Conservation (phyloP, 2,888 invertebrate species). For the Zootermopsis nevadensis region DNA sequence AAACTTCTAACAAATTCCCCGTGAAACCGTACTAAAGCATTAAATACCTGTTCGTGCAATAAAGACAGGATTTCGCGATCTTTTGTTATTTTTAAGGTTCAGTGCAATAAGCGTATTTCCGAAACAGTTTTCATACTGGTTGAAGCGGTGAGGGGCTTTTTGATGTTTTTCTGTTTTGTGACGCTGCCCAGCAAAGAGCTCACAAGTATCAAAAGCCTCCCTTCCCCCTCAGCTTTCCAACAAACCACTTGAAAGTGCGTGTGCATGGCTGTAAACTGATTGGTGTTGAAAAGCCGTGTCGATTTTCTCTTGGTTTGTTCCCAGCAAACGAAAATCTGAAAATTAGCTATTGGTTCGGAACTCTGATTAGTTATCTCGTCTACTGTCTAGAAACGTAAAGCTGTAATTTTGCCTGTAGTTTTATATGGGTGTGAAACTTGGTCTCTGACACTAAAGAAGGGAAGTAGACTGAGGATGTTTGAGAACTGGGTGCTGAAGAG, state of each 20-base stretch:
- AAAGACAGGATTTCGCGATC: background rate
- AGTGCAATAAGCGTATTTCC: background rate
- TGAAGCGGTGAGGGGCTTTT: background rate
- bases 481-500: no score
- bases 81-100: background rate
- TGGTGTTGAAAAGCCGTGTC: background rate
- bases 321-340: background rate
- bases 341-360: background rate
- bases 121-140: background rate
- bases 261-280: background rate
- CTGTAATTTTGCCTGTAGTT: no score
- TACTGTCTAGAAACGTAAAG: no score
- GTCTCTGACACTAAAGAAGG: no score
- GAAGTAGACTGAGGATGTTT: no score
- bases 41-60: background rate
- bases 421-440: no score
- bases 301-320: background rate
- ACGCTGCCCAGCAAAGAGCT: background rate
- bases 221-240: background rate
- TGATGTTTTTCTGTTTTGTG: conserved; percentile 5
- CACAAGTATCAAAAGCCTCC: background rate
- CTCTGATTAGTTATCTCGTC: background rate
- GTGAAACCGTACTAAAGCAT: background rate
- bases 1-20: background rate
- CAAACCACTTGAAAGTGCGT: conserved; percentile 21